Evolutionary conservation across 2,797 vertebrate species (phyloP).

Genomic region (Crypturellus tataupa): DNA sequence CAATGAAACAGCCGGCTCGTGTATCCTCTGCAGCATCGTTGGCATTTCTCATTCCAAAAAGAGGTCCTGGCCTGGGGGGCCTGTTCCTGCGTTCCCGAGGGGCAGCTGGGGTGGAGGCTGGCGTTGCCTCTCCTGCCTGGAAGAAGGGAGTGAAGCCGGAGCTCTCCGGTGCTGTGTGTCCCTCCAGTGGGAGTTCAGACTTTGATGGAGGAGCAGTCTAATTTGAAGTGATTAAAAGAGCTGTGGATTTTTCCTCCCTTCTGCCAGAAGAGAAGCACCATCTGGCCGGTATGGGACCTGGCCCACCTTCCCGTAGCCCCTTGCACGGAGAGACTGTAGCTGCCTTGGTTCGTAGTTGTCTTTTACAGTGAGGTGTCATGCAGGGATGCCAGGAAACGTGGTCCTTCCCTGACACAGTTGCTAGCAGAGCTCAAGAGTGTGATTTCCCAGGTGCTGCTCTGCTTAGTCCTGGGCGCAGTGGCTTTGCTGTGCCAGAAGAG

Average conservation of each 20-base stretch:
- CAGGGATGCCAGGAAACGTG: not conserved
- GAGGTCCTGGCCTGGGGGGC: not conserved
- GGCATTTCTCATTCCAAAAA: not conserved
- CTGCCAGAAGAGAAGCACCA: not conserved
- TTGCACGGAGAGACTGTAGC: not conserved
- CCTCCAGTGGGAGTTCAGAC: not conserved
- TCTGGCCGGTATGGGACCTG: not conserved
- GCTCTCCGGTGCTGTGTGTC: not conserved
- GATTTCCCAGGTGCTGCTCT: not conserved
- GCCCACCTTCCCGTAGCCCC: not conserved
- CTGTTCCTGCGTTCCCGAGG: not conserved
- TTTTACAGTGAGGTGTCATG: not conserved
- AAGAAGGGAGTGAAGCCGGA: not conserved
- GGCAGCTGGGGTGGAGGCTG: not conserved
- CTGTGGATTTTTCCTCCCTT: not conserved
- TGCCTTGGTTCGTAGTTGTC: not conserved
- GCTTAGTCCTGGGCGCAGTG: not conserved
- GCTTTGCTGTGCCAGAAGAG: not conserved
- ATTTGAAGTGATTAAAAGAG: conserved; percentile 11
- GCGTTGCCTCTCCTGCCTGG: not conserved
- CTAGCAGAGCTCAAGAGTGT: not conserved
- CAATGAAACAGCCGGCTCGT: not conserved
- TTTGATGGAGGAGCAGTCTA: conserved; percentile 23
- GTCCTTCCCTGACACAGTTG: not conserved
- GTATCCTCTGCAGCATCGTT: not conserved